A percentile compares a stretch with the other conserved stretches of the same genome.
These are phyloP conservation scores for Brachionus manjavacas DNA, from an alignment of 1,140 invertebrate species.

Conservation along the genomic window DNA sequence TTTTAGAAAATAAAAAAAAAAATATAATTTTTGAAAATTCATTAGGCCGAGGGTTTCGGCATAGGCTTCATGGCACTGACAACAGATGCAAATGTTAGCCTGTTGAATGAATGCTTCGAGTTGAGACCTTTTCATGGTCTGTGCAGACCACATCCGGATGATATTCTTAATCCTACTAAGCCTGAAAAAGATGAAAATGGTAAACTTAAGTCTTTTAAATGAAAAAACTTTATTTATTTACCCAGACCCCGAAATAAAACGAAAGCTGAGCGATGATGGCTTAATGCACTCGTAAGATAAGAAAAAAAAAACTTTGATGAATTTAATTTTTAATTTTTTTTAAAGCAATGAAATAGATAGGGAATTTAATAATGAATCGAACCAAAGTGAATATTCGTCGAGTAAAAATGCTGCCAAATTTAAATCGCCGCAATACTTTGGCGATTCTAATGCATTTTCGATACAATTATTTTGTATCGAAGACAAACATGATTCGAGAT, in stretches of 20 bases:
- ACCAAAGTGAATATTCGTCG: conserved; percentile 2
- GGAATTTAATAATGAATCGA: background rate
- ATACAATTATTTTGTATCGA: conserved; percentile 66
- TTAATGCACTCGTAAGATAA: background rate
- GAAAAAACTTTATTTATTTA: background rate
- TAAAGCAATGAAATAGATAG: background rate
- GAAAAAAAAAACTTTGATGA: background rate
- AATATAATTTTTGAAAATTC: background rate
- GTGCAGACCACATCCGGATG: conserved; percentile 52
- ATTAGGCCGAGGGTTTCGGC: conserved; percentile 56
- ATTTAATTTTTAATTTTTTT: background rate
- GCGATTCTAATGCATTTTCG: conserved; percentile 60
- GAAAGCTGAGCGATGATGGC: conserved; percentile 6
- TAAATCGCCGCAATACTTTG: conserved; percentile 48
- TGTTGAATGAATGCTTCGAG: conserved; percentile 66
- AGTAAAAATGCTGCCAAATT: background rate
- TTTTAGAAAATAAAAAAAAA: background rate
- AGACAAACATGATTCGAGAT: conserved; percentile 61
- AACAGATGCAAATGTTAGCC: conserved; percentile 62
- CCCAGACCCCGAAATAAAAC: background rate
- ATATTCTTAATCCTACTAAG: conserved; percentile 42
- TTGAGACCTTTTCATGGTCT: conserved; percentile 65
- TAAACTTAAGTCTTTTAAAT: background rate
- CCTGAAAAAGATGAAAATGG: conserved; percentile 43
- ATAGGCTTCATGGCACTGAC: conserved; percentile 65